Base-by-base conservation (phyloP, 2,113 vertebrate genomes). In the Balaeniceps rex region DNA sequence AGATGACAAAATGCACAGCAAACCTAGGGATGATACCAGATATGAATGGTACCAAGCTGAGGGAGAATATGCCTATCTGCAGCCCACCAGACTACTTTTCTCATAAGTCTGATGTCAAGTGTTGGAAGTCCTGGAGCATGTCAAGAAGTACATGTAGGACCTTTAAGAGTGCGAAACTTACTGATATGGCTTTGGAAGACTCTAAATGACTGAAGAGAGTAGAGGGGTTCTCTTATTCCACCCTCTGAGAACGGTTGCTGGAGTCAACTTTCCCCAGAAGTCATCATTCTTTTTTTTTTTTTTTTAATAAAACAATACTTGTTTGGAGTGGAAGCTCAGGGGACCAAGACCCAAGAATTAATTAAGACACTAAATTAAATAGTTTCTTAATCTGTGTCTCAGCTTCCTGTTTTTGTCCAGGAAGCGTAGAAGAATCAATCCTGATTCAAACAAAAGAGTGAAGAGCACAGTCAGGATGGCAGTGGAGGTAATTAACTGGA, bases 31-130 rank as follows among this genome's bases (percentile, higher is more conserved):
- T 60, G 33, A 31, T 72, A 79, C 10, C 13, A 69, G 28, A 24
- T 26, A 85, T 0, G 4, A 44, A 28, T 25, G 9, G 6, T 57
- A 38, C 22, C 3, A 4, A 4, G 4, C 0, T 2, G 49, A 82
- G 16, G 9, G 40, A 38, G 31, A 82, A 29, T 16, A 46, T 14
- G 14, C 4, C 4, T 0, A 40, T 54, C 34, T 77, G 7, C 29
- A 46, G 18, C 10, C 6, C 12, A n/a, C 10, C 11, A 75, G 16
- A 34, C 7, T 40, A 28, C 19, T 55, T 72, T 54, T 68, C 11
- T 55, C 12, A 6, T 25, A 60, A 72, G 19, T 52, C n/a, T 57
- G 12, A 58, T 80, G 7, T 40, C 12, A 79, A 38, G 21, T n/a
- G 6, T 14, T 75, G 21, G 34, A 84, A 74, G 3, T 33, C 33